phyloP scores from a whole-genome alignment of 2,797 vertebrate species.

The Xyrichtys novacula region DNA sequence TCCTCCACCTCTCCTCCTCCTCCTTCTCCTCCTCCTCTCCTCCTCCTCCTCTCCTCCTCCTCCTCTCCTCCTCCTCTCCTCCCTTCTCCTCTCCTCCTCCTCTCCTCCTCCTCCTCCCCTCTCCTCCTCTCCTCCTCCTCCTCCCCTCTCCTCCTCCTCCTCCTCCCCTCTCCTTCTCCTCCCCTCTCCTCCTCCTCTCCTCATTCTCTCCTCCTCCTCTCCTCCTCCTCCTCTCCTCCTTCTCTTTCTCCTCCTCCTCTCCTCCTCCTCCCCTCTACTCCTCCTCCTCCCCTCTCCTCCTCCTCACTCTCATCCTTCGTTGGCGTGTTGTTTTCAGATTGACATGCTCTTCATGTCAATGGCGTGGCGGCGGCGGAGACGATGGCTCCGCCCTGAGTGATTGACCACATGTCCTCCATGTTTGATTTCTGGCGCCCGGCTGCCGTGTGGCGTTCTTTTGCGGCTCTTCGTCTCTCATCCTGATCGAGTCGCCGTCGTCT shows the following conservation, averaged over 20 bases:
- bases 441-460: background rate
- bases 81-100: too few relatives aligned
- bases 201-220: constrained; percentile 11
- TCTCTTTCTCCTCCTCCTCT: constrained; percentile 28
- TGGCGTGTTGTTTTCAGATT: constrained; percentile 29
- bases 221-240: too few relatives aligned
- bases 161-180: too few relatives aligned
- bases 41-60: constrained; percentile 35
- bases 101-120: constrained; percentile 21
- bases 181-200: constrained; percentile 47
- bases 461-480: background rate
- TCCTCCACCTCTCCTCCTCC: constrained; percentile 29
- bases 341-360: constrained; percentile 60
- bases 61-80: constrained; percentile 19
- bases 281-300: constrained; percentile 59
- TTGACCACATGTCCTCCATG: constrained; percentile 29
- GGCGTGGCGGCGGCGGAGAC: background rate
- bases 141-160: constrained; percentile 53
- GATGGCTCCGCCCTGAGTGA: background rate
- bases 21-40: too few relatives aligned
- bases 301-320: constrained; percentile 11
- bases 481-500: background rate
- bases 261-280: too few relatives aligned
- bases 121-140: too few relatives aligned
- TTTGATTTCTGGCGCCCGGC: constrained; percentile 29